Conservation (phyloP, 2,888 invertebrate species). For the Scrobipalpa atriplicella region DNA sequence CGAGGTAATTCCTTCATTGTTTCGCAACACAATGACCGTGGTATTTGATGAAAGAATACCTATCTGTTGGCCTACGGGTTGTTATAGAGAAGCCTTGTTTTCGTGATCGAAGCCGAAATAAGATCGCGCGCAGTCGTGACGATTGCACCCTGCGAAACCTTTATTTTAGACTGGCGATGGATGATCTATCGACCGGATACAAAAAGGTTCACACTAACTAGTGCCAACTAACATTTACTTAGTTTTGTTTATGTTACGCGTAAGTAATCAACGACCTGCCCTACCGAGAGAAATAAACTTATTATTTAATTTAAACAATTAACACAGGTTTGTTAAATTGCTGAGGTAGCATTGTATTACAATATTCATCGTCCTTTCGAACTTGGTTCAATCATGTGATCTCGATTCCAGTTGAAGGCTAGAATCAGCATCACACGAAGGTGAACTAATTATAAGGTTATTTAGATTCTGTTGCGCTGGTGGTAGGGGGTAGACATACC, state of each 20-base stretch:
- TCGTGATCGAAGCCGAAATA: slow-evolving; percentile 35
- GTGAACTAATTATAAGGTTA: slow-evolving; percentile 43
- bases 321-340: slow-evolving; percentile 29
- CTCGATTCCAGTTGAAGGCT: slow-evolving; percentile 43
- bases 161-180: slow-evolving; percentile 24
- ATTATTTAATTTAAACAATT: slow-evolving; percentile 15
- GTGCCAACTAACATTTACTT: not conserved
- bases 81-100: slow-evolving; percentile 36
- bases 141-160: slow-evolving; percentile 40
- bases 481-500: not conserved
- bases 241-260: not conserved
- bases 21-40: slow-evolving; percentile 43
- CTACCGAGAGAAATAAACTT: slow-evolving; percentile 37
- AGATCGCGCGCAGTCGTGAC: slow-evolving; percentile 45
- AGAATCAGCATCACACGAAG: slow-evolving; percentile 39
- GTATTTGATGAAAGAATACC: slow-evolving; percentile 42
- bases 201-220: slow-evolving; percentile 11
- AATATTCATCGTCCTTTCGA: slow-evolving; percentile 44
- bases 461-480: slow-evolving; percentile 30
- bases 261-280: not conserved
- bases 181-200: slow-evolving; percentile 26
- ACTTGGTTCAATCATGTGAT: slow-evolving; percentile 45
- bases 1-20: slow-evolving; percentile 38
- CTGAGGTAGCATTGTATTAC: slow-evolving; percentile 44
- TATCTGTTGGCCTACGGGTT: slow-evolving; percentile 25